Evolutionary conservation across 1,140 invertebrate genomes (phyloP), one percentile per base, ranked within the genome.

Genomic region (Eumaeus atala): DNA sequence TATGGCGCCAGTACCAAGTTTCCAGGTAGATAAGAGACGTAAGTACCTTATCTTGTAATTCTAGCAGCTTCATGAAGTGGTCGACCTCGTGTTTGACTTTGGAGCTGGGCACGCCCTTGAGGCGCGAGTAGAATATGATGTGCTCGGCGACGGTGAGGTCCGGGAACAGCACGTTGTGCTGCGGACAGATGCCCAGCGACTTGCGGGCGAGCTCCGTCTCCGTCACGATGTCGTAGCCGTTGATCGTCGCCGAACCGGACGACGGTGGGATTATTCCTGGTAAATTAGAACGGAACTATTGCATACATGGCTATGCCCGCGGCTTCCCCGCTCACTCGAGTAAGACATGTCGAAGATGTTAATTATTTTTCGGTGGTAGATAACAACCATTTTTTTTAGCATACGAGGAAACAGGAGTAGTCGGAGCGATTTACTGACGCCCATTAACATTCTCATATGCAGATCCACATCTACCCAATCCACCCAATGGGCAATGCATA

Each of bases 151-250:
- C 96, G 17, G 94, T 98, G 48, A 99, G 88, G 70, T 95, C 93
- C 18, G 96, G 93, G 79, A 98, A 98, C 7, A 99, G 90, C 42
- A 98, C 94, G 86, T 99, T 96, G 78, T 98, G 95, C 81, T 99
- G 98, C 10, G 97, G 97, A 85, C 97, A 99, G 14, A 97, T 89
- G 10, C 96, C 95, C 1, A 97, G 84, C 47, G 92, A 94, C 48
- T 89, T 85, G 17, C 95, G 88, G 0, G 94, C 93, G n/a, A 67
- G 69, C 18, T 74, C 78, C 9, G 90, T 89, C 51, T 92, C 84
- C 1, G 68, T 89, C 16, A 88, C 82, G 33, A 96, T 93, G 72
- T 94, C 91, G 72, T 91, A 91, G 6, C 92, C 93, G 62, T 73
- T 85, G 52, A 85, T 89, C 9, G 84, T 72, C 0, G 94, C 93